Evolutionary conservation across 1,140 invertebrate genomes (phyloP).

Genomic region (Ostrea denselamellosa): DNA sequence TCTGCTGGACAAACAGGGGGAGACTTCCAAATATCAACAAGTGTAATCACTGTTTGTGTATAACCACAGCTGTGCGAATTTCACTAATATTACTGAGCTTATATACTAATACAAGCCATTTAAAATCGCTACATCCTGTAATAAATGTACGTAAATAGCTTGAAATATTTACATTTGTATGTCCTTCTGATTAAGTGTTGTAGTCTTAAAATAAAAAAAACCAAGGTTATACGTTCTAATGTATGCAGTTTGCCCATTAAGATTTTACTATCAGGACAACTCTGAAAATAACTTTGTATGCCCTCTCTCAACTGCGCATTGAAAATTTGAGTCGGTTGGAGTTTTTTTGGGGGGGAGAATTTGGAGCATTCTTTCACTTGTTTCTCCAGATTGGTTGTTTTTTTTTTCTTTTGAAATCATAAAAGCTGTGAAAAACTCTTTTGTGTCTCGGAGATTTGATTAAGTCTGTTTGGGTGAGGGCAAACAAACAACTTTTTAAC

Average conservation of each 20-base stretch:
- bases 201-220: background rate
- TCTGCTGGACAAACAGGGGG: constrained; percentile 97
- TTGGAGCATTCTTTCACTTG: too few relatives aligned
- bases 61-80: background rate
- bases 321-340: too few relatives aligned
- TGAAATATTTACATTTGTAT: background rate
- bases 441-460: too few relatives aligned
- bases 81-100: background rate
- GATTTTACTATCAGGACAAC: background rate
- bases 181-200: background rate
- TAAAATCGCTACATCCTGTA: background rate
- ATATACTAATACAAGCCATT: background rate
- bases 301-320: too few relatives aligned
- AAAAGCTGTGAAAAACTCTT: too few relatives aligned
- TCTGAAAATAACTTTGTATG: too few relatives aligned
- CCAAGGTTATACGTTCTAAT: background rate
- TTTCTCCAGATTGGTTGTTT: too few relatives aligned
- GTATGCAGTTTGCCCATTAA: background rate
- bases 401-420: too few relatives aligned
- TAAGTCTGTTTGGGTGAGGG: too few relatives aligned
- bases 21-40: constrained; percentile 96
- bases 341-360: too few relatives aligned
- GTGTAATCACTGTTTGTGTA: constrained; percentile 86
- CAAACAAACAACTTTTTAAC: background rate
- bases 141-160: background rate